phyloP scores from a whole-genome alignment of 2,888 invertebrate species.

The Drosophila anomelani region DNA sequence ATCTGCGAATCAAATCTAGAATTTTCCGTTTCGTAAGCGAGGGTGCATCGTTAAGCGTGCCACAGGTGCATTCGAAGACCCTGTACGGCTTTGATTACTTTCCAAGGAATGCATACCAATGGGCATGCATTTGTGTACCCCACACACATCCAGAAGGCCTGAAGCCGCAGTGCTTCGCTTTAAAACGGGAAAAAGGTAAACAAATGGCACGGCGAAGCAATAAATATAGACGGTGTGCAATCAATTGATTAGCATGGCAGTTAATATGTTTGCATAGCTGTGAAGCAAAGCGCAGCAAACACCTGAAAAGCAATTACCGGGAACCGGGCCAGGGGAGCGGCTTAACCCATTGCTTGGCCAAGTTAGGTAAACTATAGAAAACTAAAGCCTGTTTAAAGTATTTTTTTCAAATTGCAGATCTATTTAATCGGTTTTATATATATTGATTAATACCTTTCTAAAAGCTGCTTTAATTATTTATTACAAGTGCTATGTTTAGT shows the following conservation, averaged over 20 bases:
- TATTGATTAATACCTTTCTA: neutral
- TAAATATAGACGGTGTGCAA: conserved; percentile 32
- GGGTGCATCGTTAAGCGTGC: conserved; percentile 1
- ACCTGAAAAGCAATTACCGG: conserved; percentile 25
- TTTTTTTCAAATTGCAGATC: neutral
- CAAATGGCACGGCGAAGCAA: conserved; percentile 21
- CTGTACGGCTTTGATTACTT: conserved; percentile 14
- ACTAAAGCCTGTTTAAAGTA: neutral
- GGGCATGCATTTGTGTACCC: neutral
- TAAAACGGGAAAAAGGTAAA: conserved; percentile 14
- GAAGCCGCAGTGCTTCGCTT: conserved; percentile 20
- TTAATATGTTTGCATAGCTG: conserved; percentile 48
- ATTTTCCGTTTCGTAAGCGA: conserved; percentile 11
- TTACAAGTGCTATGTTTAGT: neutral
- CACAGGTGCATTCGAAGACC: conserved; percentile 7
- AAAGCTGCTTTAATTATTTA: neutral
- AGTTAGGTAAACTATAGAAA: neutral
- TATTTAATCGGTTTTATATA: neutral
- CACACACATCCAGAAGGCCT: conserved; percentile 17
- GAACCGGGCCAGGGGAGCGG: neutral
- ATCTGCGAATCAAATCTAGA: conserved; percentile 26
- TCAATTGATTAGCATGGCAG: conserved; percentile 51
- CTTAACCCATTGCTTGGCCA: conserved; percentile 1
- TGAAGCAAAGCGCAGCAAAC: conserved; percentile 39
- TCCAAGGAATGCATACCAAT: conserved; percentile 26